Evolutionary conservation across 2,888 invertebrate genomes (phyloP).

Genomic region (Agrotis puta): DNA sequence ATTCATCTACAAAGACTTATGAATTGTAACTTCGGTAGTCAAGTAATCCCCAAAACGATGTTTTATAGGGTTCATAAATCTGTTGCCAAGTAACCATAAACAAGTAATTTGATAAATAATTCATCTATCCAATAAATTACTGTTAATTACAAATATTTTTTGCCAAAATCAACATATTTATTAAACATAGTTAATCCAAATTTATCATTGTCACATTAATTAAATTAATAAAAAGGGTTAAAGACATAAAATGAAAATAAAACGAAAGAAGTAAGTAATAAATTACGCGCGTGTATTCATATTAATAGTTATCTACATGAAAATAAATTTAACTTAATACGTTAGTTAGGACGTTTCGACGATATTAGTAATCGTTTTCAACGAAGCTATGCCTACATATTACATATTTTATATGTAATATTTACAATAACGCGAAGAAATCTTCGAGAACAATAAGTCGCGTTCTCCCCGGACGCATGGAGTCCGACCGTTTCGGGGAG

Average conservation of each 20-base stretch:
- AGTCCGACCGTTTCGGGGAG: conserved; percentile 73
- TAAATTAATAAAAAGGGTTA: conserved; percentile 67
- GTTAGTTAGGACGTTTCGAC: conserved; percentile 64
- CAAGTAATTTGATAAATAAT: conserved; percentile 57
- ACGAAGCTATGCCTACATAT: conserved; percentile 58
- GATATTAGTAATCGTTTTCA: conserved; percentile 58
- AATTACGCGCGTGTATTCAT: conserved; percentile 84
- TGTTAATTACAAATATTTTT: conserved; percentile 59
- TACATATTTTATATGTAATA: conserved; percentile 62
- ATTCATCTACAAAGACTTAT: conserved; percentile 52
- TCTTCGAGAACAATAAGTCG: conserved; percentile 86
- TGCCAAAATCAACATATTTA: conserved; percentile 60
- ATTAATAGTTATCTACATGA: conserved; percentile 80
- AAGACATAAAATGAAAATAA: conserved; percentile 71
- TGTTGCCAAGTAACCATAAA: conserved; percentile 44
- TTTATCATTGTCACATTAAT: conserved; percentile 58
- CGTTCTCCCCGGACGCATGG: conserved; percentile 76
- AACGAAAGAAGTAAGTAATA: conserved; percentile 76
- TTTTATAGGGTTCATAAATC: conserved; percentile 58
- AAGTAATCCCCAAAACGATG: conserved; percentile 62
- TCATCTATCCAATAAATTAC: conserved; percentile 49
- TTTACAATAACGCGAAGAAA: conserved; percentile 61
- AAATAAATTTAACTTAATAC: conserved; percentile 68
- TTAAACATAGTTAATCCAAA: conserved; percentile 62
- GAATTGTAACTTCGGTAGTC: conserved; percentile 53